Evolutionary conservation across 1,140 invertebrate genomes (phyloP), one percentile per base, ranked within the genome.

Genomic region (Thaumetopoea pityocampa): DNA sequence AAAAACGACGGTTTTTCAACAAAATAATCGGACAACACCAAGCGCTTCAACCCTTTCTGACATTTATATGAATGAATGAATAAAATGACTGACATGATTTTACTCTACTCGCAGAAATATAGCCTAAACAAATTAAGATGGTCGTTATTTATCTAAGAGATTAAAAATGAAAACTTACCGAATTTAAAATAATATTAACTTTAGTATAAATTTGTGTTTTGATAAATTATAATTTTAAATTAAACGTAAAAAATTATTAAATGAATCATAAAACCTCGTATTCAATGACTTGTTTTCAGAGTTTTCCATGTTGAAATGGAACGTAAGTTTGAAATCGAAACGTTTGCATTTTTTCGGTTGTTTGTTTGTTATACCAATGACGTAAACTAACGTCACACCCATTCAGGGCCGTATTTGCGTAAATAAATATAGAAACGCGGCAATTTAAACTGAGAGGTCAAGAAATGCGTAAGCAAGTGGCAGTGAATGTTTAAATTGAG

Each of bases 371-470:
- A 54, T 5, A 51, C 57, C 65, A 70, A 79, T 82, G 73, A 80
- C 73, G 71, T 77, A 52, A 37, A 24, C 50, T 68, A 71, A 80
- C 79, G 76, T 83, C 79, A 83, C 74, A 64, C 74, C 73, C 62
- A 49, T 76, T 79, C 76, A 80, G 73, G 72, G 73, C 62, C 76
- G 72, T 66, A 77, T 56, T 80, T 60, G 51, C 59, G 55, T 67
- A 68, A 66, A 69, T 64, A 70, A 67, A 59, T 61, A 54, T 46
- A 40, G 43, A 15, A 57, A 55, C 23, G 29, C 15, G 42, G 29
- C 35, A 56, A 55, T 58, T 56, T 46, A 66, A 45, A 46, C 53
- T 44, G 47, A 63, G 56, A 62, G 46, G 54, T 49, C 40, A 61
- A 63, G 50, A 57, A 58, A 60, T 63, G 55, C 38, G 45, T 47